Percentiles rank a stretch among this genome's conserved stretches.
Evolutionary conservation across 2,797 vertebrate species (phyloP).

Genomic region (Rhabdomys pumilio): DNA sequence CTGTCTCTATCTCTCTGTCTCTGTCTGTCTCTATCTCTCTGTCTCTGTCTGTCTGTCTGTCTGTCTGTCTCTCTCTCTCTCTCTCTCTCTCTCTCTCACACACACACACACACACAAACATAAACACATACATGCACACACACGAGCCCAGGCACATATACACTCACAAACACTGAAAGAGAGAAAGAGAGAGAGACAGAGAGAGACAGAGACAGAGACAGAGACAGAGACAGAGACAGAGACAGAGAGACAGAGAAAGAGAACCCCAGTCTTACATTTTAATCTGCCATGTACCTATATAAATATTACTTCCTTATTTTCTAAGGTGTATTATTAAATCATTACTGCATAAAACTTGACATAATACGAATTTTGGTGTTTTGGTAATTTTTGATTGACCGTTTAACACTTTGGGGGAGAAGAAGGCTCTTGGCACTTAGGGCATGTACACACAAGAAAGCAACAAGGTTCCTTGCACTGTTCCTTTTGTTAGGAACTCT

Average conservation of each 20-base stretch:
- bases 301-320: not conserved
- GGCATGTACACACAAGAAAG: not conserved
- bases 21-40: too few relatives aligned
- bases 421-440: not conserved
- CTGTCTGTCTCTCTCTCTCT: not conserved
- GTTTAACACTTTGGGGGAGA: not conserved
- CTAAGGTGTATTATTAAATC: not conserved
- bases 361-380: not conserved
- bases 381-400: not conserved
- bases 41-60: too few relatives aligned
- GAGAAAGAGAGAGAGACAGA: not conserved
- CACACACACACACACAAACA: not conserved
- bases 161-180: not conserved
- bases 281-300: too few relatives aligned
- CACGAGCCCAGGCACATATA: too few relatives aligned
- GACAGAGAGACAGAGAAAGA: not conserved
- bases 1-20: too few relatives aligned
- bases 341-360: not conserved
- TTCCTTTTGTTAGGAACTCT: slow-evolving; percentile 72
- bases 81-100: not conserved
- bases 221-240: too few relatives aligned
- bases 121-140: not conserved
- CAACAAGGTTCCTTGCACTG: not conserved
- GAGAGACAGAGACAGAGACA: not conserved
- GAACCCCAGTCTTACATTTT: too few relatives aligned